These are phyloP conservation scores for Unio delphinus DNA, from an alignment of 2,888 invertebrate genomes.

Conservation along the genomic window DNA sequence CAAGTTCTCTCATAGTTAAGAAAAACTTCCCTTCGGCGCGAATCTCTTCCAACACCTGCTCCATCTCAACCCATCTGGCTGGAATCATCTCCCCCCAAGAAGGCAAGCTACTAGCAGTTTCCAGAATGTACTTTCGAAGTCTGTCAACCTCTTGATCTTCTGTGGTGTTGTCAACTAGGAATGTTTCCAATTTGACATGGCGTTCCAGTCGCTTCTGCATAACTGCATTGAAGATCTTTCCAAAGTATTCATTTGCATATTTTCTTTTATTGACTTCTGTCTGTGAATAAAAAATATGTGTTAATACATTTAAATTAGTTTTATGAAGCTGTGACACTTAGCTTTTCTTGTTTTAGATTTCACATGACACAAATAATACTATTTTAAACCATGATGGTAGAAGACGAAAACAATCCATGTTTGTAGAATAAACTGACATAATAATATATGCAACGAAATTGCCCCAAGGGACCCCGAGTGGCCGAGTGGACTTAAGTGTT, in stretches of 20 bases:
- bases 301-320: no score
- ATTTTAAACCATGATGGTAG: no score
- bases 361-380: no score
- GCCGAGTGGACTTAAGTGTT: no score
- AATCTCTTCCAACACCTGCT: conserved; percentile 21
- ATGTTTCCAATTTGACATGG: conserved; percentile 11
- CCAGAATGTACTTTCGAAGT: conserved; percentile 11
- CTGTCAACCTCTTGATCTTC: conserved; percentile 13
- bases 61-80: conserved; percentile 26
- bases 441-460: no score
- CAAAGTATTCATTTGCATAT: conserved; percentile 5
- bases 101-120: conserved; percentile 13
- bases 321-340: no score
- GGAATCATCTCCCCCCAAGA: conserved; percentile 24
- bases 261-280: no score
- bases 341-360: no score
- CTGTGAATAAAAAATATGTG: no score
- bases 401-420: no score
- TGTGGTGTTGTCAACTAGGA: conserved; percentile 17
- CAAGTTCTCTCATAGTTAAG: conserved; percentile 10
- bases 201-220: conserved; percentile 13
- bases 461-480: no score
- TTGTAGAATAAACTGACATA: no score
- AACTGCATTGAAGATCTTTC: conserved; percentile 13
- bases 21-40: conserved; percentile 14